Base-by-base conservation (phyloP, 2,888 invertebrate species). In the Crepidodera aurea region DNA sequence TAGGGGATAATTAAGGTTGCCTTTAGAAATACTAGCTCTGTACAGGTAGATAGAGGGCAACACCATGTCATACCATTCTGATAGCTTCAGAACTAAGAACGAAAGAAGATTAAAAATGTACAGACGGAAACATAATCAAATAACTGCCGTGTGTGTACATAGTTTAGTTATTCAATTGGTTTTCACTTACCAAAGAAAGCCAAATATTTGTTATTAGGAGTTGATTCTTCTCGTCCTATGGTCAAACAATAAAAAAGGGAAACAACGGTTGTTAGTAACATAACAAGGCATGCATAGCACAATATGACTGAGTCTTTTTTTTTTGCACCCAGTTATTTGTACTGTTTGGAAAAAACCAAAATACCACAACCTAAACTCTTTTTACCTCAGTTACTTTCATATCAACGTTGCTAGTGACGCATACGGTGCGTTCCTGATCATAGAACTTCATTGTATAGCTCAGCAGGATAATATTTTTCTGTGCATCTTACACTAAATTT, bases 181-280 rank as follows among this genome's bases (percentile, higher is more conserved):
- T 80, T 80, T 86, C 87, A 92, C 92, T 93, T 90, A 92, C 93
- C 91, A 93, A 90, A 87, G 92, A 92, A 88, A 93, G 91, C 93
- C 93, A 94, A 87, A 93, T 91, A 89, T 93, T 93, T 87, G 93
- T 90, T 86, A 93, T 92, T 87, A 94, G 90, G 87, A 93, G 91
- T 90, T 93, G 93, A 88, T 93, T 93, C 90, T 93, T 93, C 90
- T 93, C 93, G 89, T 93, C 93, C 93, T 93, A 90, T 88, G 85
- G 84, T 82, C 87, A 87, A 87, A 88, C 87, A 88, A 87, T 87
- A 88, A 88, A 88, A 88, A 86, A 86, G 87, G 86, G 86, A 86
- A 86, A 85, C 84, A 84, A 84, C 79, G 79, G 79, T 80, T 76
- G 81, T 82, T 81, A 81, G 81, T 82, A 77, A 81, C 81, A 80